A percentile compares a stretch with the other conserved stretches of the same genome.
Evolutionary conservation across 2,797 vertebrate species (phyloP).

Genomic region (Margarornis squamiger): DNA sequence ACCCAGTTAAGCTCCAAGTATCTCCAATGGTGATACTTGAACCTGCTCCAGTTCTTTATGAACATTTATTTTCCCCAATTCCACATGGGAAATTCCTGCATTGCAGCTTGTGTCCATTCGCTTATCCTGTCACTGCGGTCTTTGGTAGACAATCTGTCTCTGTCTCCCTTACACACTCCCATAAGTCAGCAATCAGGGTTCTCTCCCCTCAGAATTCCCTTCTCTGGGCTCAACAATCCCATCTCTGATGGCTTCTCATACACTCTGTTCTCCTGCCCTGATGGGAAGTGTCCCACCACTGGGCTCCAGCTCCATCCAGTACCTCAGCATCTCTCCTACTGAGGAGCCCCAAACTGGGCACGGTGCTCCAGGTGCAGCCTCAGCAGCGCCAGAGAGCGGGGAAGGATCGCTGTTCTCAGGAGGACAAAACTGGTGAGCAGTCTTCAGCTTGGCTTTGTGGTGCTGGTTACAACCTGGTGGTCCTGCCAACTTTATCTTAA

Average conservation of each 20-base stretch:
- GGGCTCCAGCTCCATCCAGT: background rate
- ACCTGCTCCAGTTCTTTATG: background rate
- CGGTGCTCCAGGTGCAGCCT: background rate
- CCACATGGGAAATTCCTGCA: background rate
- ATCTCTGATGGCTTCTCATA: background rate
- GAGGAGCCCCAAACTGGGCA: background rate
- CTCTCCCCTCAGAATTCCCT: background rate
- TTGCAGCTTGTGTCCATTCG: accelerated
- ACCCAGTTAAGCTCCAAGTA: background rate
- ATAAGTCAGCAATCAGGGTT: background rate
- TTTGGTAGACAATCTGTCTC: background rate
- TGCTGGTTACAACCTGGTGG: background rate
- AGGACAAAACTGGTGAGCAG: background rate
- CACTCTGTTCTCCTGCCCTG: background rate
- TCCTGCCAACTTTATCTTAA: background rate
- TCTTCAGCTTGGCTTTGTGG: background rate
- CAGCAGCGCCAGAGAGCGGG: background rate
- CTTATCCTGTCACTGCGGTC: background rate
- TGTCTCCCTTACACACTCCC: background rate
- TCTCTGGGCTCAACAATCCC: background rate
- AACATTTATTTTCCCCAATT: background rate
- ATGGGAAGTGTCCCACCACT: accelerated
- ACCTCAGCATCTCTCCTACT: background rate
- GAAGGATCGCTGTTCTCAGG: background rate
- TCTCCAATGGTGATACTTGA: background rate